Percentiles rank a stretch among this genome's conserved stretches.
Evolutionary conservation across 1,140 invertebrate genomes (phyloP).

Genomic region (Drosophila jambulina): DNA sequence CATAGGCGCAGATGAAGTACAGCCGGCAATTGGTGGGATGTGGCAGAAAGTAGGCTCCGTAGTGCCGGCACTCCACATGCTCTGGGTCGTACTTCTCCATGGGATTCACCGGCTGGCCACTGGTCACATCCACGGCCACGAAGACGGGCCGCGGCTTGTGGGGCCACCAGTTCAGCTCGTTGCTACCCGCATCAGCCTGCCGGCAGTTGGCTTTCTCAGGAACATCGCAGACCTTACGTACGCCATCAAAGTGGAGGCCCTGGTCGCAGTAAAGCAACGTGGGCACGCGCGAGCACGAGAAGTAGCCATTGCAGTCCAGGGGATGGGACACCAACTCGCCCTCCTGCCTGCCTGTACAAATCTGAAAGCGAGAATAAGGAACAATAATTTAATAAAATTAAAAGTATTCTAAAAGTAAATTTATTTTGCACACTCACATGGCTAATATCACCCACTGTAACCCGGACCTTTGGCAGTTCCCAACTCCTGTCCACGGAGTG

Average conservation of each 20-base stretch:
- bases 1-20: constrained; percentile 79
- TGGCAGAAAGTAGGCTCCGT: constrained; percentile 77
- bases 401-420: background rate
- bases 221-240: constrained; percentile 43
- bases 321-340: constrained; percentile 63
- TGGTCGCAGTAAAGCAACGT: constrained; percentile 52
- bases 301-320: constrained; percentile 64
- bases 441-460: constrained; percentile 48
- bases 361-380: constrained; percentile 25
- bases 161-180: constrained; percentile 49
- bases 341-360: constrained; percentile 48
- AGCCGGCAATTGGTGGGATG: constrained; percentile 69
- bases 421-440: constrained; percentile 46
- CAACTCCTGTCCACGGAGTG: constrained; percentile 12
- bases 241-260: constrained; percentile 59
- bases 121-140: constrained; percentile 66
- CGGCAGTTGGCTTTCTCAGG: constrained; percentile 56
- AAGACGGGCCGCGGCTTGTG: constrained; percentile 59
- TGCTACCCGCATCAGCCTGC: background rate
- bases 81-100: constrained; percentile 72
- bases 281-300: constrained; percentile 54
- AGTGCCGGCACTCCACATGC: constrained; percentile 69
- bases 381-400: background rate
- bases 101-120: constrained; percentile 57
- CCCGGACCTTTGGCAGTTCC: constrained; percentile 25